Evolutionary conservation across 2,888 invertebrate species (phyloP), one percentile per base, ranked within the genome.

Genomic region (Ephialtes manifestator): DNA sequence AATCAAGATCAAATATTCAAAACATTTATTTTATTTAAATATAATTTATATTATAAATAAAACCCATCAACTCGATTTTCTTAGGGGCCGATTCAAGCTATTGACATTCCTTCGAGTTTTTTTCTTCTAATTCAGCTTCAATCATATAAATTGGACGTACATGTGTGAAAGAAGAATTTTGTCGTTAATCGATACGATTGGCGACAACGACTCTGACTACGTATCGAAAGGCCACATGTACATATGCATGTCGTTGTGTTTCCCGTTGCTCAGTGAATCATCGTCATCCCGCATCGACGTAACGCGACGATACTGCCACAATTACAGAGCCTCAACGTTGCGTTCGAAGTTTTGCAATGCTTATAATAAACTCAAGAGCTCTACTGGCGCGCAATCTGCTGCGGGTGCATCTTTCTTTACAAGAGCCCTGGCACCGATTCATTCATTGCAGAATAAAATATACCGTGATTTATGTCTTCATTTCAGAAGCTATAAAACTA

Each of bases 341-440:
- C 46, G 74, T n/a, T 24, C 11, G 15, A 15, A 74, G 18, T 74
- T 74, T 74, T 39, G 58, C 60, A 60, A 74, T n/a, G 74, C 60
- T 60, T 20, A n/a, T 43, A 28, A 46, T 74, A 74, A 74, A 74
- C 43, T 74, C 60, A 46, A 60, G 31, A 58, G 39, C 24, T 55
- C 43, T 11, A 5, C 58, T n/a, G 10, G 15, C n/a, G 39, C 31
- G 43, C 58, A 28, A 28, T 60, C 18, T 31, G 74, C 46, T 46
- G 60, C 60, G 60, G 15, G 10, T 46, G 72, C 58, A 31, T 74
- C 43, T 46, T 43, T 74, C 18, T 46, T 74, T 28, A 3, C 4
- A 18, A 39, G n/a, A 71, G 15, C 35, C 20, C 18, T 11, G 18
- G 53, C 39, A 39, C 28, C 39, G 65, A 65, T 65, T 11, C 20